phyloP scores from a whole-genome alignment of 2,888 invertebrate species.

The Drosophila quinaria region DNA sequence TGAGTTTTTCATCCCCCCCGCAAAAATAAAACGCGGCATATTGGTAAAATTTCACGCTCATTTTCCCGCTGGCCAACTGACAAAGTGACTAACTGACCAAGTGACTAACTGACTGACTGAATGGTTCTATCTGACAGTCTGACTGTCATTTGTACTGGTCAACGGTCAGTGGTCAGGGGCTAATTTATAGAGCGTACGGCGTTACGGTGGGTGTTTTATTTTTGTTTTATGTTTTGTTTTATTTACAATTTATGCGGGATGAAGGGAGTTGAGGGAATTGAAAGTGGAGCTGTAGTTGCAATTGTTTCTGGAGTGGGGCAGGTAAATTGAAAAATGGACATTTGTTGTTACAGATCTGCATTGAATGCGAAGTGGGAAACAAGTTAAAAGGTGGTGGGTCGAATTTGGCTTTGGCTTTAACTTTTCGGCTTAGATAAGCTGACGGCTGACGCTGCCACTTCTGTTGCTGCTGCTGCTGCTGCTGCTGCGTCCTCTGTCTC shows the following conservation, averaged over 20 bases:
- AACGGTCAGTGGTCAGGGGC: constrained; percentile 64
- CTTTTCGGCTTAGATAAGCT: constrained; percentile 76
- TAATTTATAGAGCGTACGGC: constrained; percentile 72
- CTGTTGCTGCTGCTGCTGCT: constrained; percentile 24
- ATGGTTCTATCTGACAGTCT: background rate
- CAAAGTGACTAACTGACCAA: constrained; percentile 20
- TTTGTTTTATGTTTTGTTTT: background rate
- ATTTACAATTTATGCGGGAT: constrained; percentile 62
- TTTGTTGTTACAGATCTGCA: constrained; percentile 71
- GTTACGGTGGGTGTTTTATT: constrained; percentile 63
- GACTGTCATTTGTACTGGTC: constrained; percentile 45
- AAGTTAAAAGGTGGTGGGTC: constrained; percentile 51
- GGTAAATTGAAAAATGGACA: constrained; percentile 79
- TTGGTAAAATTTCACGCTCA: constrained; percentile 81
- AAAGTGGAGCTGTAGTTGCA: background rate
- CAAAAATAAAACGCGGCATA: constrained; percentile 65
- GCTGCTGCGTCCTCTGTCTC: constrained; percentile 10
- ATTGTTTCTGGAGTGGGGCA: constrained; percentile 16
- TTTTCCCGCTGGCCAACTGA: constrained; percentile 65
- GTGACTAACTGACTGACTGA: constrained; percentile 31
- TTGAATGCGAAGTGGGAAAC: too few species aligned
- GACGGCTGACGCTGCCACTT: constrained; percentile 41
- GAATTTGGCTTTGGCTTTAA: constrained; percentile 70
- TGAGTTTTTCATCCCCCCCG: constrained; percentile 26
- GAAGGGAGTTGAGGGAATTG: background rate